Percentiles rank a stretch among this genome's conserved stretches.
phyloP scores from a whole-genome alignment of 2,113 vertebrate genomes.

The Agapornis roseicollis region DNA sequence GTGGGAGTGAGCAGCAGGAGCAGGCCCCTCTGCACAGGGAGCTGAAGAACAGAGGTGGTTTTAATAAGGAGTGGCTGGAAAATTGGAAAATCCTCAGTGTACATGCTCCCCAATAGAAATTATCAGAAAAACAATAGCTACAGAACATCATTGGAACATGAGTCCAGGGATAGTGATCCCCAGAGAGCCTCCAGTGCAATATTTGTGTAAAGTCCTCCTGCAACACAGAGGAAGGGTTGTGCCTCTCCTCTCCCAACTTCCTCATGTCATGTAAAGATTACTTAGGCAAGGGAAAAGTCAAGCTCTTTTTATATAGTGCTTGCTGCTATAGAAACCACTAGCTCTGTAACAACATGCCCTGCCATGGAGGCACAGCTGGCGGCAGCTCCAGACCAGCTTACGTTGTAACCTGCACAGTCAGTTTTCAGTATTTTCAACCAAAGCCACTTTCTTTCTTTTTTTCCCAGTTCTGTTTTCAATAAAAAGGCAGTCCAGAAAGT shows the following conservation, averaged over 20 bases:
- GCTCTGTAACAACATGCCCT: not conserved
- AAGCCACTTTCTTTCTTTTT: not conserved
- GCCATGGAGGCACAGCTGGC: not conserved
- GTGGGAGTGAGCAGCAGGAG: fast-evolving
- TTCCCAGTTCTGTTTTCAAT: not conserved
- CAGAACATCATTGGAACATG: not conserved
- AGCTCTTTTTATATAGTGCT: not conserved
- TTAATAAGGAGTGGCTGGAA: not conserved
- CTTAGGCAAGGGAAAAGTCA: not conserved
- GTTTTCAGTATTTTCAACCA: not conserved
- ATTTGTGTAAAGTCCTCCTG: not conserved
- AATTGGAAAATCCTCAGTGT: not conserved
- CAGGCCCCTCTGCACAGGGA: not conserved
- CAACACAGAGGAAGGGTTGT: not conserved
- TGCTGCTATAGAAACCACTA: constrained; percentile 5
- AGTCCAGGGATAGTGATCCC: not conserved
- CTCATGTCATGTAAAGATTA: not conserved
- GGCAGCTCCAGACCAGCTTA: not conserved
- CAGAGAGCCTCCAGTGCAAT: fast-evolving
- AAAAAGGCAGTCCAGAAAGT: too few species aligned
- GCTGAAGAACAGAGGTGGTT: not conserved
- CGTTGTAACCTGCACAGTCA: not conserved
- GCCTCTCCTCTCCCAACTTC: not conserved
- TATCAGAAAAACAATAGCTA: not conserved
- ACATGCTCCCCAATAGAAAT: not conserved